A percentile compares a stretch with the other conserved stretches of the same genome.
Evolutionary conservation across 2,113 vertebrate species (phyloP).

Genomic region (Ramphastos sulfuratus): DNA sequence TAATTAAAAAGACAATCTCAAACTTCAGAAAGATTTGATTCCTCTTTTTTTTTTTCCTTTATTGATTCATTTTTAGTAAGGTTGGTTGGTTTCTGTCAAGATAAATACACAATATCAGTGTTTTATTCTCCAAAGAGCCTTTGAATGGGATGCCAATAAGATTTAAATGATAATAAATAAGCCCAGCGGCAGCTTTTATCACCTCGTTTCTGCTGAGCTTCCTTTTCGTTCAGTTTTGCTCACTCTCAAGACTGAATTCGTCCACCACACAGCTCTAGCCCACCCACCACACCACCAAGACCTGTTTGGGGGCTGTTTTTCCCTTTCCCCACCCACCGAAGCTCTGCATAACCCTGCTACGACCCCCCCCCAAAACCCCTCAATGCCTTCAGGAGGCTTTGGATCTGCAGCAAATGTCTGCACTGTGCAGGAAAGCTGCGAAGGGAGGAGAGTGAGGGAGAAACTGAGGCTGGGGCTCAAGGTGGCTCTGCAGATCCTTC

Average conservation of each 20-base stretch:
- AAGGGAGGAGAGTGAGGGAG: not conserved
- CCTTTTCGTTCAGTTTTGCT: not conserved
- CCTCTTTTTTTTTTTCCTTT: not conserved
- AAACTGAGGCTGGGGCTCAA: not conserved
- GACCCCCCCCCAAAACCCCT: not conserved
- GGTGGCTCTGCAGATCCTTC: not conserved
- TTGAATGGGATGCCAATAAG: constrained; percentile 18
- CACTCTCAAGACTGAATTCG: not conserved
- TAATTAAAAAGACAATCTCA: not conserved
- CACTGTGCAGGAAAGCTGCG: not conserved
- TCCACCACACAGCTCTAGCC: not conserved
- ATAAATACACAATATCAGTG: not conserved
- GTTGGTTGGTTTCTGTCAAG: constrained; percentile 6
- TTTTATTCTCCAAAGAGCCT: constrained; percentile 41
- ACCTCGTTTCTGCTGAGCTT: not conserved
- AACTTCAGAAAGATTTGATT: not conserved
- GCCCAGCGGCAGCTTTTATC: constrained; percentile 1
- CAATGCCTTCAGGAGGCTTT: not conserved
- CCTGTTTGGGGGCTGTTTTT: not conserved
- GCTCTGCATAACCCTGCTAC: not conserved
- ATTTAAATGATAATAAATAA: constrained; percentile 47
- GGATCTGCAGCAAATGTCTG: not conserved
- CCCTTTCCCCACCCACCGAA: not conserved
- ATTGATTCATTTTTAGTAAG: constrained; percentile 10
- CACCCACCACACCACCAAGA: fast-evolving